Base-by-base conservation (phyloP, 1,140 invertebrate species). In the Pogonomyrmex barbatus region DNA sequence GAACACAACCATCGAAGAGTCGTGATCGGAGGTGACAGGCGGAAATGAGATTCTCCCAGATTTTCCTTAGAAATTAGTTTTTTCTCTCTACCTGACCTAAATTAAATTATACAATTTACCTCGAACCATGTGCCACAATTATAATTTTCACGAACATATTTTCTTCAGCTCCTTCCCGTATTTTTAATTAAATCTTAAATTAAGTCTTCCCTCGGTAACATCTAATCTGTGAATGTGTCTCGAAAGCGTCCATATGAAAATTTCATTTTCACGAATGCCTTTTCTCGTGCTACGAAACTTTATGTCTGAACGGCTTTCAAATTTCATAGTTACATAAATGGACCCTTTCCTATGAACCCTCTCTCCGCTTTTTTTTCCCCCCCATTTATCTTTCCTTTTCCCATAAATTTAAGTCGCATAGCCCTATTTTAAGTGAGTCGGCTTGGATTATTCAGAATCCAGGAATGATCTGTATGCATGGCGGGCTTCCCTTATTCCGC, bases 61-160 rank as follows among this genome's bases (percentile, higher is more conserved):
- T 75, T 79, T 60, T 62, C 52, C 45, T 33, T 50, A 24, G 24
- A 58, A 88, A 73, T 85, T 54, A 73, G 42, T 77, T 81, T 88
- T n/a, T 63, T 42, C 12, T 24, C 17, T 56, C 24, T 14, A 10
- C 3, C 17, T n/a, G 10, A 60, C 6, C 5, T 14, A 58, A 71
- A 73, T 82, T 71, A 45, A 71, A 71, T 73, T 47, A 47, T 33
- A 9, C 9, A 17, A 60, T 8, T 5, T 60, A 58, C 12, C 2
- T n/a, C 33, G 4, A 33, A 14, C 36, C 30, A 56, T 56, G 24
- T 4, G 4, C 68, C 14, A 52, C 60, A 54, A 33, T 42, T 17
- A 8, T n/a, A 68, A 56, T 56, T 54, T 71, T 71, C 54, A 33
- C 36, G 12, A 82, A 36, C 54, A 30, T 17, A 58, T 12, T 39